Evolutionary conservation across 2,797 vertebrate species (phyloP).

Genomic region (Valencia hispanica): DNA sequence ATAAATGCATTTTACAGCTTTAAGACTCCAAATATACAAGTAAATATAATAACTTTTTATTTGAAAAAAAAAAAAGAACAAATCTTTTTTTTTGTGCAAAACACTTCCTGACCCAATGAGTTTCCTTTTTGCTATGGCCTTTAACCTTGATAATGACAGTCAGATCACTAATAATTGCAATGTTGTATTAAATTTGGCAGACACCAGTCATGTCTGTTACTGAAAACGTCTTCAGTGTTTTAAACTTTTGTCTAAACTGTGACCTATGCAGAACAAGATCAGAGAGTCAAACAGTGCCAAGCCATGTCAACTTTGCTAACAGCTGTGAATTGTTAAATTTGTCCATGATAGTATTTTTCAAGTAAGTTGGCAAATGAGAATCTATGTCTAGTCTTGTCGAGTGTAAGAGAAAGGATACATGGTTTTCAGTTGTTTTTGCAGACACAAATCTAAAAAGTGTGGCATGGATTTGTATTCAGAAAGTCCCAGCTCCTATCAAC

Average conservation of each 20-base stretch:
- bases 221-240: constrained; percentile 83
- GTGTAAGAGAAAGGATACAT: not conserved
- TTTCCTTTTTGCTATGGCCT: constrained; percentile 27
- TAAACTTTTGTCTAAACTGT: constrained; percentile 82
- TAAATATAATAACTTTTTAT: not conserved
- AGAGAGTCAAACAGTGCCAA: constrained; percentile 31
- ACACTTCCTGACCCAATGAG: constrained; percentile 39
- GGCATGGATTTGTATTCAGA: not conserved
- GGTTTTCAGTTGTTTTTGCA: not conserved
- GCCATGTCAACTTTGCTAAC: constrained; percentile 62
- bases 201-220: constrained; percentile 73
- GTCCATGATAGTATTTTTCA: constrained; percentile 21
- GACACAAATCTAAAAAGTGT: not conserved
- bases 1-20: not conserved
- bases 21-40: not conserved
- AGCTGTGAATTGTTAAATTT: constrained; percentile 56
- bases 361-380: not conserved
- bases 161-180: constrained; percentile 38
- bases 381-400: not conserved
- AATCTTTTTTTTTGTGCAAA: not conserved
- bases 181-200: constrained; percentile 53
- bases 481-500: not conserved
- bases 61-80: not conserved
- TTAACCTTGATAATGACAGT: constrained; percentile 34
- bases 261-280: constrained; percentile 90